Base-by-base conservation (phyloP, 2,888 invertebrate genomes). In the Nasonia oneida region DNA sequence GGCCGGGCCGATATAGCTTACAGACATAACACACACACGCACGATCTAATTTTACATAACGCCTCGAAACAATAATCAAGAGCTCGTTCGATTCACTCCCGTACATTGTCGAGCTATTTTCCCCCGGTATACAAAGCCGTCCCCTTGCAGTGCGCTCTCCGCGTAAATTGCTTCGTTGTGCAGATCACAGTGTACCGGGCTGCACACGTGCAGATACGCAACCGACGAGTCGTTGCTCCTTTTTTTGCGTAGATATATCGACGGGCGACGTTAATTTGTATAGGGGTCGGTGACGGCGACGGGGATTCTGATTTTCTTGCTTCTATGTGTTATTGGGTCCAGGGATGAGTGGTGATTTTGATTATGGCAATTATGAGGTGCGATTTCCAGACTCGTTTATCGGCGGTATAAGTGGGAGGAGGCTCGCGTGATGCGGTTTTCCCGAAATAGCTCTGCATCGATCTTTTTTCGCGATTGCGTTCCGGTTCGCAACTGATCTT, bases 31-130 rank as follows among this genome's bases (percentile, higher is more conserved):
- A 6, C 71, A 39, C 6, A 71, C 39, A 39, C 39, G 10, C 39
- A 18, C 71, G 18, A 18, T 67, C 67, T 77, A 77, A 42, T 47
- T 64, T 67, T 67, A 18, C 47, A 47, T n/a, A 67, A 67, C 53
- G 57, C 29, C 29, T 14, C 47, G 39, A 33, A 81, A 74, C 74
- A 81, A 81, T 81, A 81, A 74, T 47, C 74, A 61, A 81, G 57
- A 53, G 12, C 42, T 14, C 70, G 47, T 33, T 64, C 61, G 61
- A 74, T 81, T 74, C 80, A 53, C 80, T 71, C 42, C 47, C n/a
- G 33, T 37, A 33, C 47, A 74, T 70, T 29, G 39, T 79, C 78
- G n/a, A 47, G 67, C 78, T 78, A 78, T 78, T 64, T 78, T 78
- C 42, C n/a, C 29, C 39, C 64, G 2, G 23, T 61, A 33, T 57